Percentiles rank a stretch among this genome's conserved stretches.
These are phyloP conservation scores for Herpetotheres cachinnans DNA, from an alignment of 2,113 vertebrate genomes.

Conservation along the genomic window DNA sequence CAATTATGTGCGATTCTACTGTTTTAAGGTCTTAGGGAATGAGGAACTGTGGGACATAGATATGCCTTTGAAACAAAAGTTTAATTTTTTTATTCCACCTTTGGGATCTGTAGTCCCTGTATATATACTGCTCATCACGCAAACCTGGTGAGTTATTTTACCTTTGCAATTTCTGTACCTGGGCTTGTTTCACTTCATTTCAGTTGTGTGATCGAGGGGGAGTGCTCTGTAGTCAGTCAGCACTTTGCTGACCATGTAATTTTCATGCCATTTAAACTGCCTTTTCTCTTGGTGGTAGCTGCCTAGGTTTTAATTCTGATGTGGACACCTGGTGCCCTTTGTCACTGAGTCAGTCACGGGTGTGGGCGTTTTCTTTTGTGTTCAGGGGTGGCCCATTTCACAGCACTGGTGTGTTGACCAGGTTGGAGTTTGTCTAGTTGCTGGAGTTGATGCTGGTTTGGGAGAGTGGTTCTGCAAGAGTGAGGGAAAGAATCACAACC, in stretches of 20 bases:
- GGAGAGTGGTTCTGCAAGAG: not conserved
- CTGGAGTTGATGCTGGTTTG: not conserved
- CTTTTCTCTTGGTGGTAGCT: not conserved
- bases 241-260: not conserved
- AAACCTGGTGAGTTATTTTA: not conserved
- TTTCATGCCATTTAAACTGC: not conserved
- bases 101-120: not conserved
- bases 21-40: not conserved
- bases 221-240: not conserved
- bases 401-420: not conserved
- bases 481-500: not conserved
- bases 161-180: not conserved
- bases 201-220: accelerated
- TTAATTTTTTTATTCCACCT: not conserved
- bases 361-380: not conserved
- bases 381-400: not conserved
- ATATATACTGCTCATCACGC: not conserved
- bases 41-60: not conserved
- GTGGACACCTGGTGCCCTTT: not conserved
- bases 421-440: not conserved
- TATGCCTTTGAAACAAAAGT: not conserved
- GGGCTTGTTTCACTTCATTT: not conserved
- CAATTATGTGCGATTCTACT: not conserved
- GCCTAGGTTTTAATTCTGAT: not conserved
- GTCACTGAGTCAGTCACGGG: not conserved